phyloP scores from a whole-genome alignment of 2,888 invertebrate genomes.

The Andrena trimmerana region DNA sequence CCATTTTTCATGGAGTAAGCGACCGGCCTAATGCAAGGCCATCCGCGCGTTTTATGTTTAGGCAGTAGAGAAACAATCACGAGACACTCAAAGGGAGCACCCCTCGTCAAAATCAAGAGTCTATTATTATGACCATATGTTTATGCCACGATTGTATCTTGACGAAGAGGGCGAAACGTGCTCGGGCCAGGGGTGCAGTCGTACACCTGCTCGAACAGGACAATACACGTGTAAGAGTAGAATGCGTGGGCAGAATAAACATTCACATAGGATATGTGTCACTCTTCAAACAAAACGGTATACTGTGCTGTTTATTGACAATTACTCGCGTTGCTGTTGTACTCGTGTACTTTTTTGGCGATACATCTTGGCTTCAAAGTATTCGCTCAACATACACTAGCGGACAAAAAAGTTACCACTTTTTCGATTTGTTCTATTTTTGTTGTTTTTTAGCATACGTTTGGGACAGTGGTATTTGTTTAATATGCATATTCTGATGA shows the following conservation, averaged over 20 bases:
- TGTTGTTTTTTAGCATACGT: too few relatives aligned
- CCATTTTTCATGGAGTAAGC: slow-evolving; percentile 37
- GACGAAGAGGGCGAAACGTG: slow-evolving; percentile 67
- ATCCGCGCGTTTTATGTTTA: slow-evolving; percentile 62
- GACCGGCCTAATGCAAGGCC: slow-evolving; percentile 30
- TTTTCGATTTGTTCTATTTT: too few relatives aligned
- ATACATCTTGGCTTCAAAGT: too few relatives aligned
- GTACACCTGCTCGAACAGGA: slow-evolving; percentile 72
- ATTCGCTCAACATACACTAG: too few relatives aligned
- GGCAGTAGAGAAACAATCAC: slow-evolving; percentile 77
- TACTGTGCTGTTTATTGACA: slow-evolving; percentile 38
- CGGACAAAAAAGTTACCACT: too few relatives aligned
- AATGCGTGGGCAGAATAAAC: slow-evolving; percentile 75
- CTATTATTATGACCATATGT: slow-evolving; percentile 84
- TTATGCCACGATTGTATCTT: slow-evolving; percentile 82
- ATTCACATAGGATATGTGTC: slow-evolving; percentile 77
- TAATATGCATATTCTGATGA: too few relatives aligned
- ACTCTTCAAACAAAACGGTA: slow-evolving; percentile 77
- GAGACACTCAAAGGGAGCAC: slow-evolving; percentile 72
- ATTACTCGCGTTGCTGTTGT: slow-evolving; percentile 27
- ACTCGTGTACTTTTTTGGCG: not conserved
- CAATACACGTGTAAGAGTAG: slow-evolving; percentile 67
- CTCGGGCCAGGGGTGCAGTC: slow-evolving; percentile 54
- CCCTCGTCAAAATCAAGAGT: slow-evolving; percentile 84
- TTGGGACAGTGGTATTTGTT: too few relatives aligned